Evolutionary conservation across 2,888 invertebrate genomes (phyloP).

Genomic region (Melipona beecheii): DNA sequence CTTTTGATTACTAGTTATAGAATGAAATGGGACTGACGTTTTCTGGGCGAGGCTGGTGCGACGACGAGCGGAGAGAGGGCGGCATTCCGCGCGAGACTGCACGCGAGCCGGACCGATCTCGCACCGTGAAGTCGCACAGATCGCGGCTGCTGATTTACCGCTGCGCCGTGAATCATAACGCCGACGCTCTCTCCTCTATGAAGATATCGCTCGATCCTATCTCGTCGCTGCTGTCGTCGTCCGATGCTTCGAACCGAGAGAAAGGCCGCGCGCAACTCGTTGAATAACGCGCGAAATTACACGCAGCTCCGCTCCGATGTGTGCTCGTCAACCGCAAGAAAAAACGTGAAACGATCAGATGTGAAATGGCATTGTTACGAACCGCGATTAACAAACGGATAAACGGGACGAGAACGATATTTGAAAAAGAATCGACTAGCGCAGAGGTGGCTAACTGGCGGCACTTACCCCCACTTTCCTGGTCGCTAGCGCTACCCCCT

Average conservation of each 20-base stretch:
- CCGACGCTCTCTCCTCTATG: constrained; percentile 29
- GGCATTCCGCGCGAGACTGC: constrained; percentile 67
- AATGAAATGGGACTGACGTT: constrained; percentile 26
- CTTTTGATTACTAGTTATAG: no score
- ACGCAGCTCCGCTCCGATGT: neutral
- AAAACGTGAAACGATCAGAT: no score
- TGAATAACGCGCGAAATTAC: neutral
- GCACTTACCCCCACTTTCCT: no score
- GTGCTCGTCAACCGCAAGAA: no score
- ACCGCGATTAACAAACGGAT: no score
- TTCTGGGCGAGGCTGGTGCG: constrained; percentile 64
- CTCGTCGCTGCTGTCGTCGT: constrained; percentile 2
- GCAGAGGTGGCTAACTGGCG: no score
- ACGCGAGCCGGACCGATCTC: constrained; percentile 66
- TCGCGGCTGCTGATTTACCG: constrained; percentile 62
- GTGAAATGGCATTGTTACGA: no score
- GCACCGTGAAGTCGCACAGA: constrained; percentile 68
- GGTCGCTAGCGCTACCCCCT: no score
- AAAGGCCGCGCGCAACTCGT: neutral
- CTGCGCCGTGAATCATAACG: constrained; percentile 57
- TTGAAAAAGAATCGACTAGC: no score
- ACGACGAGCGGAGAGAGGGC: constrained; percentile 64
- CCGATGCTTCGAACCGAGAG: neutral
- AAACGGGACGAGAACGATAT: no score
- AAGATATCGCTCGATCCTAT: constrained; percentile 55